phyloP scores from a whole-genome alignment of 1,140 invertebrate species.

The Nymphalis io region DNA sequence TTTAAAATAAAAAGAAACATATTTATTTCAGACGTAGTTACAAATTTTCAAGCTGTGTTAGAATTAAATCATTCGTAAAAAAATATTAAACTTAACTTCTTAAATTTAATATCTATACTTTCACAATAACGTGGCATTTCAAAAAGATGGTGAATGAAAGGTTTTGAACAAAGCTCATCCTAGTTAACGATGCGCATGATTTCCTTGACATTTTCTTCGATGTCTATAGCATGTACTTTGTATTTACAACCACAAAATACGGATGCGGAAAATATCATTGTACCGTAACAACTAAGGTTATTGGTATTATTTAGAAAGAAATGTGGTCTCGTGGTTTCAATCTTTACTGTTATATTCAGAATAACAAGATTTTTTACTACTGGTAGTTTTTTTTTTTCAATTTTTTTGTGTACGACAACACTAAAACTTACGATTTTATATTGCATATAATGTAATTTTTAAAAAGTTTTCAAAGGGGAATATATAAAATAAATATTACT shows the following conservation, averaged over 20 bases:
- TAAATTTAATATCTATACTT: not conserved
- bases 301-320: conserved; percentile 12
- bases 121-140: conserved; percentile 1
- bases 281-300: conserved; percentile 6
- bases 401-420: not conserved
- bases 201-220: conserved; percentile 30
- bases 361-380: not conserved
- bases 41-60: too few species aligned
- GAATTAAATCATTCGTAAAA: not conserved
- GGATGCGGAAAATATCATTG: conserved; percentile 22
- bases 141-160: conserved; percentile 7
- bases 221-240: not conserved
- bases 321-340: conserved; percentile 4
- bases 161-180: conserved; percentile 15
- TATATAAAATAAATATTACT: too few species aligned
- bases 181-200: conserved; percentile 21
- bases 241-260: conserved; percentile 19
- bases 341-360: not conserved
- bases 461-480: too few species aligned
- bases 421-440: too few species aligned
- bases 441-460: too few species aligned
- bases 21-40: too few species aligned
- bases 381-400: not conserved
- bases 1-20: too few species aligned
- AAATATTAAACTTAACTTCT: not conserved